These are phyloP conservation scores for Onychomys torridus DNA, from an alignment of 2,797 vertebrate species.

Conservation along the genomic window DNA sequence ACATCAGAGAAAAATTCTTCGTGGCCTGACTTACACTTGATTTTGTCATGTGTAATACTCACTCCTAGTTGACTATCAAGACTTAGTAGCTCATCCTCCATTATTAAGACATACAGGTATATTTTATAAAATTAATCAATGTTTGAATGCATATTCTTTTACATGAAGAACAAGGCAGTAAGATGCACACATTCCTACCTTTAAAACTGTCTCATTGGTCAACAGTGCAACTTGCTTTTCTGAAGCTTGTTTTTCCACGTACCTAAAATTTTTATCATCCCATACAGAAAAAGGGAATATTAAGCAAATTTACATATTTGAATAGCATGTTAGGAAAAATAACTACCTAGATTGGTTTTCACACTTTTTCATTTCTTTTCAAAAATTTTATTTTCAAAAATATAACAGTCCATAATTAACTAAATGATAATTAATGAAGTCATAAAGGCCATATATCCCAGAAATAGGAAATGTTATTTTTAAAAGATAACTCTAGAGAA, in stretches of 20 bases:
- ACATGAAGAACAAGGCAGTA: conserved; percentile 33
- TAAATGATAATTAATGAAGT: conserved; percentile 57
- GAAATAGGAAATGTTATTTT: conserved; percentile 42
- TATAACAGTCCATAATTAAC: neutral
- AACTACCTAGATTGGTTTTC: neutral
- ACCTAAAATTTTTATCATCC: conserved; percentile 87
- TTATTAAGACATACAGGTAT: neutral
- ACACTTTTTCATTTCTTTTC: conserved; percentile 51
- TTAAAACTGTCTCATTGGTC: conserved; percentile 91
- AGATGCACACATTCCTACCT: conserved; percentile 88
- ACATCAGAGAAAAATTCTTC: neutral
- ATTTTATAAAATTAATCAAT: conserved; percentile 32
- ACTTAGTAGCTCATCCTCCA: neutral
- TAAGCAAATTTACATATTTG: conserved; percentile 56
- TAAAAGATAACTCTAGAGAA: conserved; percentile 48
- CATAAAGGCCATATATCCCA: conserved; percentile 8
- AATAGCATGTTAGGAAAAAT: conserved; percentile 44
- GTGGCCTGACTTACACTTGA: neutral
- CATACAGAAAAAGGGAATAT: conserved; percentile 51
- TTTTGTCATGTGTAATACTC: conserved; percentile 36
- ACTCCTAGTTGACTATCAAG: conserved; percentile 21
- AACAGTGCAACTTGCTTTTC: conserved; percentile 91
- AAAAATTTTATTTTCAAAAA: conserved; percentile 68
- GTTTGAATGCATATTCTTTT: neutral
- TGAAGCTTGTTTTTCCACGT: conserved; percentile 91